These are phyloP conservation scores for Plodia interpunctella DNA, from an alignment of 1,140 invertebrate species.

Conservation along the genomic window DNA sequence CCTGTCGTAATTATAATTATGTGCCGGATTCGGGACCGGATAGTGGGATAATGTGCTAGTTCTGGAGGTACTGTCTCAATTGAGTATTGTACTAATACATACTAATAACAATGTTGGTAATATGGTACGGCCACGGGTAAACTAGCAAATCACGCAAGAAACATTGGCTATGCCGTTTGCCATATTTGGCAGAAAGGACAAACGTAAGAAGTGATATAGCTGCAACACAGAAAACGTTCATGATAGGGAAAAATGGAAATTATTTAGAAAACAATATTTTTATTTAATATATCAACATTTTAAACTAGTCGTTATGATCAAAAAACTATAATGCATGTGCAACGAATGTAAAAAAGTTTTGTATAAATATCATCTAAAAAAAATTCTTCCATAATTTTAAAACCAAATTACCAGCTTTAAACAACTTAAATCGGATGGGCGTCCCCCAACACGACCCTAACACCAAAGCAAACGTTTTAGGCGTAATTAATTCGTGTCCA, in stretches of 20 bases:
- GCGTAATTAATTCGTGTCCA: conserved; percentile 66
- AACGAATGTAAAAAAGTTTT: too few relatives aligned
- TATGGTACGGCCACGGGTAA: too few relatives aligned
- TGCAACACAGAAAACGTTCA: too few relatives aligned
- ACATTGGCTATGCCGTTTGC: too few relatives aligned
- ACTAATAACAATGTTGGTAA: neutral
- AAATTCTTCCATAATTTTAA: neutral
- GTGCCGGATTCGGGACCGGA: neutral
- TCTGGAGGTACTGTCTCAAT: neutral
- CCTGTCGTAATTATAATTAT: neutral
- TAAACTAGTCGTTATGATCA: too few relatives aligned
- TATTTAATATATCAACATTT: too few relatives aligned
- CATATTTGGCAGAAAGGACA: too few relatives aligned
- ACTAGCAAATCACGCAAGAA: too few relatives aligned
- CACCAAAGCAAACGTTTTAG: conserved; percentile 7
- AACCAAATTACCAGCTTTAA: conserved; percentile 7
- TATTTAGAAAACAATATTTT: too few relatives aligned
- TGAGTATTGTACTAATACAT: neutral
- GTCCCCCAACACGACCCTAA: conserved; percentile 14
- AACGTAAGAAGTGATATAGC: too few relatives aligned
- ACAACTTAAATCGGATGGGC: neutral
- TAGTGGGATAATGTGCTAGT: conserved; percentile 2
- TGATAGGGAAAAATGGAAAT: too few relatives aligned
- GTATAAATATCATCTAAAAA: neutral
- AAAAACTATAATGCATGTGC: too few relatives aligned